Percentiles rank a stretch among this genome's conserved stretches.
phyloP scores from a whole-genome alignment of 2,797 vertebrate genomes.

The Myiotriccus ornatus region DNA sequence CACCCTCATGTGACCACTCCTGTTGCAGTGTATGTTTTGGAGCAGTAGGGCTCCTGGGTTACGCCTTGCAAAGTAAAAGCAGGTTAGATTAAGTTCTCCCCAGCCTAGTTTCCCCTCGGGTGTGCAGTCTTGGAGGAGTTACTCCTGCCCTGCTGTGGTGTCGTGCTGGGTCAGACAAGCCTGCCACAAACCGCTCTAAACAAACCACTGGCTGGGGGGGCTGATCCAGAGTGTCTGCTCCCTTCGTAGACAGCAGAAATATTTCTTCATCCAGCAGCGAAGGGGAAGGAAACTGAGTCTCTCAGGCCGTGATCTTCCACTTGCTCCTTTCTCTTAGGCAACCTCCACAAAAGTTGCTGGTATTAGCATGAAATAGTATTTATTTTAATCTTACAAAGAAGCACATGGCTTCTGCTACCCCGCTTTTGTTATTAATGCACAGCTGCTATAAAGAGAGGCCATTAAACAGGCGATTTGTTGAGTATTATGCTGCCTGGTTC shows the following conservation, averaged over 20 bases:
- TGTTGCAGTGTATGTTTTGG: background rate
- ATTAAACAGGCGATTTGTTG: constrained; percentile 45
- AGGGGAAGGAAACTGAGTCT: background rate
- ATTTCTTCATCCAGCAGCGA: background rate
- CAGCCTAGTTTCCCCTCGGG: background rate
- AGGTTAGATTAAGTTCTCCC: background rate
- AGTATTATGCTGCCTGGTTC: constrained; percentile 19
- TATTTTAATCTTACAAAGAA: constrained; percentile 53
- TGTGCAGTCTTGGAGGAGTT: background rate
- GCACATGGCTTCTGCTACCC: background rate
- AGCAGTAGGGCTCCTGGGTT: background rate
- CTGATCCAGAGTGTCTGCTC: background rate
- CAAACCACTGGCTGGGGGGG: background rate
- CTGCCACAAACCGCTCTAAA: background rate
- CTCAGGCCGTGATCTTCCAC: background rate
- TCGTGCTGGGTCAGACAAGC: background rate
- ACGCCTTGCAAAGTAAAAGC: background rate
- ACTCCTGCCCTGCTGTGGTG: background rate
- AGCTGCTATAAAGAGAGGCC: constrained; percentile 44
- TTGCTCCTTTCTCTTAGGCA: background rate
- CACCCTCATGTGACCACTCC: rapidly evolving
- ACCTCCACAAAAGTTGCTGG: background rate
- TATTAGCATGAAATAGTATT: constrained; percentile 4
- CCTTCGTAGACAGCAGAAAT: background rate
- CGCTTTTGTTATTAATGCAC: constrained; percentile 33